phyloP scores from a whole-genome alignment of 2,888 invertebrate species.

The Tholera decimalis region DNA sequence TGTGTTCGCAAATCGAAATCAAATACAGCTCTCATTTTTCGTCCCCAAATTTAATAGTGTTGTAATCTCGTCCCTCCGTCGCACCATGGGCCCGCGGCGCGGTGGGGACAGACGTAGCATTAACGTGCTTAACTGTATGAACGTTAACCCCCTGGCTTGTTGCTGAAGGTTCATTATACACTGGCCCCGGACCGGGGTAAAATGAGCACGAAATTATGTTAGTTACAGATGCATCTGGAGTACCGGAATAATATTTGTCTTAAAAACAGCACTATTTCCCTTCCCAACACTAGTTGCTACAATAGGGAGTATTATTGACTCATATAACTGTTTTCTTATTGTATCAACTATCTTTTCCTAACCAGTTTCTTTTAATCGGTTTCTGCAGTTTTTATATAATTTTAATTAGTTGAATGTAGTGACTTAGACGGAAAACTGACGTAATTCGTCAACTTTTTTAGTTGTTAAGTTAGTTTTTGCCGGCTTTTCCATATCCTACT shows the following conservation, averaged over 20 bases:
- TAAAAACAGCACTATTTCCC: no score
- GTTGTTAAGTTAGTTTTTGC: not conserved
- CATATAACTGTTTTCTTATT: conserved; percentile 13
- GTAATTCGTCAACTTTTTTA: not conserved
- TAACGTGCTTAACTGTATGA: conserved; percentile 60
- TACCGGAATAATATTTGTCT: conserved; percentile 15
- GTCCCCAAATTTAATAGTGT: conserved; percentile 78
- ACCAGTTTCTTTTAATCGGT: not conserved
- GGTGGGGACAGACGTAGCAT: conserved; percentile 57
- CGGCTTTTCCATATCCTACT: not conserved
- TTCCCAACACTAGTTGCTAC: conserved; percentile 13
- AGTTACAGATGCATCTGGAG: conserved; percentile 20
- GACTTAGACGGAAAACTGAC: conserved; percentile 1
- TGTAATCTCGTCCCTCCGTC: conserved; percentile 72
- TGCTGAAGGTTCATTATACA: conserved; percentile 55
- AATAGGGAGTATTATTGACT: conserved; percentile 21
- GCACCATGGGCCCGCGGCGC: conserved; percentile 17
- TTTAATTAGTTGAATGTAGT: not conserved
- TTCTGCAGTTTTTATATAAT: conserved; percentile 12
- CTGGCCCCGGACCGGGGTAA: conserved; percentile 28
- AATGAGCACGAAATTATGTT: conserved; percentile 56
- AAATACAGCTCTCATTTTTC: conserved; percentile 79
- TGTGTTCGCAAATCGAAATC: conserved; percentile 69
- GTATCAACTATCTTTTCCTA: not conserved
- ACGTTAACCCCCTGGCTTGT: conserved; percentile 51